Percentiles rank a stretch among this genome's conserved stretches.
These are phyloP conservation scores for Cephonodes hylas DNA, from an alignment of 2,888 invertebrate species.

Conservation along the genomic window DNA sequence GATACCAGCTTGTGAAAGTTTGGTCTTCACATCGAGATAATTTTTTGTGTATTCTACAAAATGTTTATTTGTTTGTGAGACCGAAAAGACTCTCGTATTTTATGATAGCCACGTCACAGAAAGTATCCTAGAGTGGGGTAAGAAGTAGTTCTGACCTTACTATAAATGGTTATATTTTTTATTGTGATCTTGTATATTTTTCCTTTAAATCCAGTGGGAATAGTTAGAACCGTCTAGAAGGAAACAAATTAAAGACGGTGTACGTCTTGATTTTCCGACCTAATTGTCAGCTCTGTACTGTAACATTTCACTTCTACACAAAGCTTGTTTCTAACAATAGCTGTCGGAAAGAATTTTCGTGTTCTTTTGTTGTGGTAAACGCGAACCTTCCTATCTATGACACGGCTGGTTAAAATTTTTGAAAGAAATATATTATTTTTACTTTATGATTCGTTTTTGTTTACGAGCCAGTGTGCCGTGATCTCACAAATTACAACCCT, in stretches of 20 bases:
- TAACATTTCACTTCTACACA: neutral
- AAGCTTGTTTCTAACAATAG: neutral
- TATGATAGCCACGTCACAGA: no score
- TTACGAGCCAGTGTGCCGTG: neutral
- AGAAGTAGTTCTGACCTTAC: no score
- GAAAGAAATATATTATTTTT: neutral
- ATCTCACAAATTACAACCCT: slow-evolving; percentile 1
- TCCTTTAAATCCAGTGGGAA: neutral
- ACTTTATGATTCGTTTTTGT: neutral
- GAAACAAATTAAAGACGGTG: neutral
- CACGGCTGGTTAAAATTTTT: neutral
- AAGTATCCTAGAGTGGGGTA: no score
- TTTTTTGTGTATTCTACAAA: no score
- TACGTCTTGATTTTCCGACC: slow-evolving; percentile 5
- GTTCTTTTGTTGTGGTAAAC: neutral
- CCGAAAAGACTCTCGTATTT: no score
- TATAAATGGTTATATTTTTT: neutral
- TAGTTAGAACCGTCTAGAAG: neutral
- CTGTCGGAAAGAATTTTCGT: neutral
- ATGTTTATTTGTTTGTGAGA: no score
- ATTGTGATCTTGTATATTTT: neutral
- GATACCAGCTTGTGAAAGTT: no score
- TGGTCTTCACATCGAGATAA: neutral
- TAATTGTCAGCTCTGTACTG: neutral
- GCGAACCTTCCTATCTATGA: neutral